Conservation (phyloP, 2,797 vertebrate species). For the Sardinella longiceps region DNA sequence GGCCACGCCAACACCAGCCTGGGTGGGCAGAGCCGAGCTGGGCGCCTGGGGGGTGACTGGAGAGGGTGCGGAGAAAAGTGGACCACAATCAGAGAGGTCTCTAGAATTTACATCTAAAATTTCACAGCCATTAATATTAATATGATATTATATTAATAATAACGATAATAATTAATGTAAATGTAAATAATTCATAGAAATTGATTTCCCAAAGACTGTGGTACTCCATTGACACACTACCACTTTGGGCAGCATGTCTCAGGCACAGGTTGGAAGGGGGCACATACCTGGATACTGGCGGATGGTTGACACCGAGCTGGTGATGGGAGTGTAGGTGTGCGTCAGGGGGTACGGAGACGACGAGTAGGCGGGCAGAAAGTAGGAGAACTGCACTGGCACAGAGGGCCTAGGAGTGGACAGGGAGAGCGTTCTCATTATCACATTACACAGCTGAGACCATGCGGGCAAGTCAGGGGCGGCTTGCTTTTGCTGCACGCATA, state of each 20-base stretch:
- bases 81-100: background rate
- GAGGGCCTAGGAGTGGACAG: conserved; percentile 76
- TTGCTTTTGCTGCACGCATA: too few species aligned
- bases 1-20: conserved; percentile 90
- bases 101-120: too few species aligned
- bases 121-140: too few species aligned
- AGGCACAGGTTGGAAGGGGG: background rate
- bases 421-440: background rate
- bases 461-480: background rate
- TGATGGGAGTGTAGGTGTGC: conserved; percentile 96
- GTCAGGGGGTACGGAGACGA: conserved; percentile 90
- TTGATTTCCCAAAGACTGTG: too few species aligned
- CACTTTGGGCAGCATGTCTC: too few species aligned
- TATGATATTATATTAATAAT: too few species aligned
- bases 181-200: too few species aligned
- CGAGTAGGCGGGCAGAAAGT: conserved; percentile 91
- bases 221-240: too few species aligned
- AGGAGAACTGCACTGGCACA: conserved; percentile 95
- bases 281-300: conserved; percentile 93
- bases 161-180: too few species aligned
- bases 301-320: conserved; percentile 94
- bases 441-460: background rate
- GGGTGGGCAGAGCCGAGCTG: conserved; percentile 88
- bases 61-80: background rate
- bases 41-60: conserved; percentile 93